Evolutionary conservation across 2,888 invertebrate species (phyloP), one percentile per base, ranked within the genome.

Genomic region (Eupithecia inturbata): DNA sequence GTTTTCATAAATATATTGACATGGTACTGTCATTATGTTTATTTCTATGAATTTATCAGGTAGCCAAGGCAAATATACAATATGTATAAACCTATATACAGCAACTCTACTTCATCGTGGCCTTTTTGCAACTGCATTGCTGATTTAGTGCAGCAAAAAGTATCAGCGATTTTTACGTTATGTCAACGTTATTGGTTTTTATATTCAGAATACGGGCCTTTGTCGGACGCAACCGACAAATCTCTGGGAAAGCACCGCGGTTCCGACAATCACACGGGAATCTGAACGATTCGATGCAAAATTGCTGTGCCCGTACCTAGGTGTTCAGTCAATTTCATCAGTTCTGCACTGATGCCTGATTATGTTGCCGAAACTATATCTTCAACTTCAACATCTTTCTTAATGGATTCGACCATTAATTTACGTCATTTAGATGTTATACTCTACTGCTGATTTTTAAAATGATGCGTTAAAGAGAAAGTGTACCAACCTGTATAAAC

Each of bases 221-320:
- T n/a, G 80, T 80, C 79, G 81, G 78, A 83, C 83, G 87, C 85
- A 87, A 87, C 85, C 83, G 84, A 84, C 88, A 83, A 85, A 86
- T 84, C 83, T 82, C 86, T 87, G 86, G 84, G 86, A 88, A 71
- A 89, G 85, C 86, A 85, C 82, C 83, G 82, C 84, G 79, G 85
- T 84, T 82, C 82, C 78, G 79, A 81, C 84, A 87, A 87, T 89
- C 86, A 86, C 82, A 83, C 84, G 83, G 88, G 88, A 86, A 87
- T 86, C 81, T 82, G 79, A 84, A 80, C 80, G 82, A 85, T 84
- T 83, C 80, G 77, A 76, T 73, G 76, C 76, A 57, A 73, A 76
- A 73, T 76, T 71, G 60, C 71, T 71, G 63, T 31, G 57, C 57
- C 53, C 53, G 53, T 53, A 53, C 53, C 26, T 71, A 71, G 67